Conservation (phyloP, 2,888 invertebrate species). For the Oligia strigilis region DNA sequence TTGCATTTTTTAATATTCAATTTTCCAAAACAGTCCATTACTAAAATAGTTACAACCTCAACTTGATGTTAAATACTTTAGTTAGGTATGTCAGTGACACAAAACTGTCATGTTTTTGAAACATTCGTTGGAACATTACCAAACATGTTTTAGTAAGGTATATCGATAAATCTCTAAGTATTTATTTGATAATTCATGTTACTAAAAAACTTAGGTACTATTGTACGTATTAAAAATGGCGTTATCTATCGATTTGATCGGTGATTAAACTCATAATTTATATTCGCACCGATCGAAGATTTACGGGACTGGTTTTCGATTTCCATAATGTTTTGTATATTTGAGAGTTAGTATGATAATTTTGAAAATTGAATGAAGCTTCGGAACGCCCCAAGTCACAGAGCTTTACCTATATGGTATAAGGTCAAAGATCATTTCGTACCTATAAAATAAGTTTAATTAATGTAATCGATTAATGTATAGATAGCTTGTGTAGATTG, state of each 20-base stretch:
- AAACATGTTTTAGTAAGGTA: constrained; percentile 11
- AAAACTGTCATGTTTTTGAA: background rate
- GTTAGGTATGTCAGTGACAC: background rate
- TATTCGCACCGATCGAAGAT: constrained; percentile 55
- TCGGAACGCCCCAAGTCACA: constrained; percentile 63
- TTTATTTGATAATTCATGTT: constrained; percentile 52
- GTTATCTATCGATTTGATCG: constrained; percentile 61
- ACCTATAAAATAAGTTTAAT: constrained; percentile 42
- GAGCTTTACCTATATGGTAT: constrained; percentile 43
- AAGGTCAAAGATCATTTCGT: constrained; percentile 57
- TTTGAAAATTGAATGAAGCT: constrained; percentile 67
- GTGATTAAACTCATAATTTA: constrained; percentile 66
- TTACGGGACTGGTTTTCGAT: constrained; percentile 49
- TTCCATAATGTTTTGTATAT: constrained; percentile 55
- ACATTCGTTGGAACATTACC: constrained; percentile 1
- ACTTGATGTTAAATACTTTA: background rate
- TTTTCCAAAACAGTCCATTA: background rate
- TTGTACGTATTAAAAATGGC: constrained; percentile 39
- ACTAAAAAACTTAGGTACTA: constrained; percentile 29
- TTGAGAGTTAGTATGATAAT: constrained; percentile 67
- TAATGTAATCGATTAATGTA: constrained; percentile 47
- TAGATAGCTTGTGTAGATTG: constrained; percentile 29
- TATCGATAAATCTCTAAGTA: constrained; percentile 15
- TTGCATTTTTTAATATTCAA: background rate
- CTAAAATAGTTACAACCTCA: background rate